Evolutionary conservation across 2,113 vertebrate species (phyloP).

Genomic region (Diadophis punctatus): DNA sequence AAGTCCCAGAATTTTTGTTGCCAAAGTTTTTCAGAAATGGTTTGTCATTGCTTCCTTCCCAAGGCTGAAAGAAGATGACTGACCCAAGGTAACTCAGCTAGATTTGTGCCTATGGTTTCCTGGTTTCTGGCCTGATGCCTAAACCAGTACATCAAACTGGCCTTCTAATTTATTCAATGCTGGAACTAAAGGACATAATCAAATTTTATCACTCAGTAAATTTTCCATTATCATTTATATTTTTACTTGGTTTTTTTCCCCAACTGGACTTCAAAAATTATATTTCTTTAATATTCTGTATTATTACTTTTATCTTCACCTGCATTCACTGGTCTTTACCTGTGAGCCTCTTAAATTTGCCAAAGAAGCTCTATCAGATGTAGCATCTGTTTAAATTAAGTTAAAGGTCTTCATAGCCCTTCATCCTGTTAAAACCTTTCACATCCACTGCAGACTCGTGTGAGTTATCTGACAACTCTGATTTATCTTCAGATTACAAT

Average conservation of each 20-base stretch:
- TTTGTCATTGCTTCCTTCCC: neutral
- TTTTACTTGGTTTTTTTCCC: neutral
- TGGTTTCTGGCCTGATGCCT: neutral
- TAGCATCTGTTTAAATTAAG: neutral
- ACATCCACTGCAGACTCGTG: neutral
- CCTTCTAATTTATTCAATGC: neutral
- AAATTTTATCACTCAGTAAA: neutral
- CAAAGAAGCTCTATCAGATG: neutral
- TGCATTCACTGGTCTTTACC: neutral
- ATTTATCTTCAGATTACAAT: neutral
- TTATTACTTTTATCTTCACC: neutral
- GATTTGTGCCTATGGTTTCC: neutral
- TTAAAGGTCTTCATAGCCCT: neutral
- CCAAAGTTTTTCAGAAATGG: neutral
- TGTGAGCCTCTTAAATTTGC: neutral
- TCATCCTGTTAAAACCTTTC: neutral
- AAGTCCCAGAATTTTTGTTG: neutral
- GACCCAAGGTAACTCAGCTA: neutral
- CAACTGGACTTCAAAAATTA: neutral
- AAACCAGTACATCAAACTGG: neutral
- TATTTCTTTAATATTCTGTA: too few species aligned
- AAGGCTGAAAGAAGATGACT: neutral
- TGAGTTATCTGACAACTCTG: neutral
- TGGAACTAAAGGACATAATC: neutral
- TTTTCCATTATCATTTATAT: neutral